Conservation (phyloP, 2,113 vertebrate species). For the Chaetodon auriga region DNA sequence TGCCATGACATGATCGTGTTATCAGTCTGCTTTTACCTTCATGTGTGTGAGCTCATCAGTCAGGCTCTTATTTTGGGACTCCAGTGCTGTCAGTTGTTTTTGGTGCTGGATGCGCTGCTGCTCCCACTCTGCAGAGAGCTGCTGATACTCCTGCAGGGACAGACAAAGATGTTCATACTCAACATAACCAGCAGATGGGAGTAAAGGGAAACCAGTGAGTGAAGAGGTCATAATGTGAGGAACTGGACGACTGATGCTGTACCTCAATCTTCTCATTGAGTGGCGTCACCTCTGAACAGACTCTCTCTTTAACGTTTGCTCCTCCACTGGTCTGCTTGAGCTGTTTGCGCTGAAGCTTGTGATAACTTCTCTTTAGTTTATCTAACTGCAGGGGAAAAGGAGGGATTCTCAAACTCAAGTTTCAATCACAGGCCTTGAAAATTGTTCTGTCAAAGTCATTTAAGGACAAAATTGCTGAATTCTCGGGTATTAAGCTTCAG, state of each 20-base stretch:
- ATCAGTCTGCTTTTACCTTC: slow-evolving; percentile 82
- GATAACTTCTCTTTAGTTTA: slow-evolving; percentile 92
- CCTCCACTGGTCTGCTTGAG: slow-evolving; percentile 83
- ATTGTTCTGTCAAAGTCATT: neutral
- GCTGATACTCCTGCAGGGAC: slow-evolving; percentile 87
- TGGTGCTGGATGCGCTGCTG: slow-evolving; percentile 90
- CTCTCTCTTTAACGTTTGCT: slow-evolving; percentile 77
- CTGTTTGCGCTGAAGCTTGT: slow-evolving; percentile 92
- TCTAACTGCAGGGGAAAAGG: slow-evolving; percentile 83
- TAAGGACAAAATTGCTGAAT: neutral
- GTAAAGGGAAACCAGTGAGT: neutral
- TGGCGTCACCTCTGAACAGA: slow-evolving; percentile 84
- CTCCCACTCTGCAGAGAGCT: slow-evolving; percentile 90
- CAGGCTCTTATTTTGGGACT: slow-evolving; percentile 90
- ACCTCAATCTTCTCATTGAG: slow-evolving; percentile 90
- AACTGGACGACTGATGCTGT: neutral
- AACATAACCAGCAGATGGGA: slow-evolving; percentile 16
- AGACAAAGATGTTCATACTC: neutral
- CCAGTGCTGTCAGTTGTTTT: slow-evolving; percentile 89
- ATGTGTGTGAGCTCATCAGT: slow-evolving; percentile 87
- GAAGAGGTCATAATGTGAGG: neutral
- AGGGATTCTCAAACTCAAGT: neutral
- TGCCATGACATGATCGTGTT: neutral
- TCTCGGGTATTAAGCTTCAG: neutral
- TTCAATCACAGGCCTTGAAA: neutral